Conservation (phyloP, 2,113 vertebrate species). For the Myotis davidii region DNA sequence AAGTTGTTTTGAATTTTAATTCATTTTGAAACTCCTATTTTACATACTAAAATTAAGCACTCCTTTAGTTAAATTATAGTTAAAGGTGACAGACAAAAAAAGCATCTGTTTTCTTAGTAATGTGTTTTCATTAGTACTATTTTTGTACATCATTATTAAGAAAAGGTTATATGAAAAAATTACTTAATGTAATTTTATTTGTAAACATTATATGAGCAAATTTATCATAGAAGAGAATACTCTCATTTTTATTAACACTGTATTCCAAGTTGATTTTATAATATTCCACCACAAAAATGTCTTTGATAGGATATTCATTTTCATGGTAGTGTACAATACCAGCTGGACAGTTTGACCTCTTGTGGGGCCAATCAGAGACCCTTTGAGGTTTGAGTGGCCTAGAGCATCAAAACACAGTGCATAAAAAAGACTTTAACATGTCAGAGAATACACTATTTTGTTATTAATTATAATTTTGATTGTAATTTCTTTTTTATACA, state of each 20-base stretch:
- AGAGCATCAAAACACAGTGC: slow-evolving; percentile 19
- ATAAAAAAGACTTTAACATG: not conserved
- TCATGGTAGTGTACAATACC: slow-evolving; percentile 68
- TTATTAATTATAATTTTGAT: not conserved
- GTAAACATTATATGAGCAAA: not conserved
- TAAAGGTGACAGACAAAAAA: not conserved
- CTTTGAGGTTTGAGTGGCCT: slow-evolving; percentile 55
- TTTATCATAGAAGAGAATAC: slow-evolving; percentile 54
- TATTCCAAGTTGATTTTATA: slow-evolving; percentile 61
- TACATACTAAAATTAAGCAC: not conserved
- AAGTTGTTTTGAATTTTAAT: not conserved
- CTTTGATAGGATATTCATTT: slow-evolving; percentile 69
- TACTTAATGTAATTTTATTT: not conserved
- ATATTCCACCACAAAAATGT: slow-evolving; percentile 29
- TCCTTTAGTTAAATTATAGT: not conserved
- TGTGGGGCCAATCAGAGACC: slow-evolving; percentile 71
- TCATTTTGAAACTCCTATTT: not conserved
- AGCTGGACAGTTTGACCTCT: slow-evolving; percentile 71
- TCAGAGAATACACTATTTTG: not conserved
- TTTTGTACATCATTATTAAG: not conserved
- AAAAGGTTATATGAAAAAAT: not conserved
- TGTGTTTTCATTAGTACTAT: not conserved
- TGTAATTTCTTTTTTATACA: not conserved
- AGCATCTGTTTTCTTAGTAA: not conserved
- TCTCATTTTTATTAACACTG: slow-evolving; percentile 56